Evolutionary conservation across 2,888 invertebrate species (phyloP), one percentile per base, ranked within the genome.

Genomic region (Yponomeuta plumbellus): DNA sequence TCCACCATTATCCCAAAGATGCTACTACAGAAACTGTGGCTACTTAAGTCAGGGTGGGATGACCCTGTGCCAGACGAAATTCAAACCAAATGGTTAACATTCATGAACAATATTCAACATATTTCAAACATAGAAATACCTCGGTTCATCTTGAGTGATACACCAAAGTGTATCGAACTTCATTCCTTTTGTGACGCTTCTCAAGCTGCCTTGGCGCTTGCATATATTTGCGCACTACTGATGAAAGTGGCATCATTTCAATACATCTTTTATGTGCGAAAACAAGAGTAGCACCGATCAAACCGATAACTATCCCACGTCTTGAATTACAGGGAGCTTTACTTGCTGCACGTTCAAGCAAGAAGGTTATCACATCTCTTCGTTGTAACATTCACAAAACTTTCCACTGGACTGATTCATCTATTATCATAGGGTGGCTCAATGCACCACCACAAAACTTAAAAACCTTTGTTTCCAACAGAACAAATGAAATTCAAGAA

Each of bases 141-240:
- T 13, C 65, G 69, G 26, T 58, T 39, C 2, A 62, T 62, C 17
- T 13, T 67, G 40, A 66, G 66, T 56, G 44, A 13, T 13, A 22
- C 66, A 63, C 63, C 58, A 17, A 39, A 59, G 17, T 39, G 22
- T 1, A 1, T 67, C 11, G 63, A 69, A 57, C 2, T 66, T 23
- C 69, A 69, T 13, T 65, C 65, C 5, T 70, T 67, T 26, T 52
- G 52, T 13, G 69, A 69, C 40, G 64, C 63, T 23, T 66, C 67
- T 11, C 1, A 66, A 61, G 44, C 10, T 2, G 68, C 68, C 0
- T 67, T n/a, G 68, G 69, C 3, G 59, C 68, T 20, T 63, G 22
- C 39, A 56, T 68, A 11, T 68, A 70, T 64, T 20, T 67, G n/a
- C 62, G 68, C 5, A 39, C 62, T 1, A 39, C 39, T n/a, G 62